phyloP scores from a whole-genome alignment of 1,140 invertebrate genomes.

The Gryon sp. region DNA sequence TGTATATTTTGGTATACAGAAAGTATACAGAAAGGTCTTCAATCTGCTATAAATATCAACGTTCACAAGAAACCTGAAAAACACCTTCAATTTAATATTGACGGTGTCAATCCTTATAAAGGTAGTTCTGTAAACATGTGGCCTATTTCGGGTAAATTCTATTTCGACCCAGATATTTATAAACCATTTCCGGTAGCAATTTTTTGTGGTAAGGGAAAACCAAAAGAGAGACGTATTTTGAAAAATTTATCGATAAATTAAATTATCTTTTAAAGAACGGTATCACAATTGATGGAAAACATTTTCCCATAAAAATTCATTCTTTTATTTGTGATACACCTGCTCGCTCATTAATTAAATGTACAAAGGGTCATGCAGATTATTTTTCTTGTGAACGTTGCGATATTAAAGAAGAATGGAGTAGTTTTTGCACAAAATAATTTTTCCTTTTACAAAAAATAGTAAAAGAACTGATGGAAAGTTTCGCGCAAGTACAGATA shows the following conservation, averaged over 20 bases:
- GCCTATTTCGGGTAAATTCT: constrained; percentile 7
- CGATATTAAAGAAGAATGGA: constrained; percentile 9
- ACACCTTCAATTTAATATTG: constrained; percentile 6
- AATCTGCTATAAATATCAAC: neutral
- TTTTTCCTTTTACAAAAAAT: neutral
- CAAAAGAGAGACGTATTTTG: constrained; percentile 17
- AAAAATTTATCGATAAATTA: constrained; percentile 39
- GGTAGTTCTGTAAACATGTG: neutral
- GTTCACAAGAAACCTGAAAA: neutral
- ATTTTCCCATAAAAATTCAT: constrained; percentile 18
- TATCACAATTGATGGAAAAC: constrained; percentile 9
- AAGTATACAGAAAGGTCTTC: neutral
- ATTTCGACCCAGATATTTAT: constrained; percentile 14
- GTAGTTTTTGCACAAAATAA: neutral
- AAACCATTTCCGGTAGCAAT: constrained; percentile 10
- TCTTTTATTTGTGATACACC: constrained; percentile 52
- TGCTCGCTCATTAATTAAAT: constrained; percentile 32
- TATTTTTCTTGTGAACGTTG: constrained; percentile 47
- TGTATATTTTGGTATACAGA: neutral
- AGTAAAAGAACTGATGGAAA: neutral
- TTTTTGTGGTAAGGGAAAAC: constrained; percentile 22
- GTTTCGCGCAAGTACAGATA: constrained; percentile 14
- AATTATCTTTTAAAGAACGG: constrained; percentile 27
- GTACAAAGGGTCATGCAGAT: constrained; percentile 29
- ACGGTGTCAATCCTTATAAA: neutral